Percentiles rank a stretch among this genome's conserved stretches.
These are phyloP conservation scores for Macroramphosus scolopax DNA, from an alignment of 2,797 vertebrate species.

Conservation along the genomic window DNA sequence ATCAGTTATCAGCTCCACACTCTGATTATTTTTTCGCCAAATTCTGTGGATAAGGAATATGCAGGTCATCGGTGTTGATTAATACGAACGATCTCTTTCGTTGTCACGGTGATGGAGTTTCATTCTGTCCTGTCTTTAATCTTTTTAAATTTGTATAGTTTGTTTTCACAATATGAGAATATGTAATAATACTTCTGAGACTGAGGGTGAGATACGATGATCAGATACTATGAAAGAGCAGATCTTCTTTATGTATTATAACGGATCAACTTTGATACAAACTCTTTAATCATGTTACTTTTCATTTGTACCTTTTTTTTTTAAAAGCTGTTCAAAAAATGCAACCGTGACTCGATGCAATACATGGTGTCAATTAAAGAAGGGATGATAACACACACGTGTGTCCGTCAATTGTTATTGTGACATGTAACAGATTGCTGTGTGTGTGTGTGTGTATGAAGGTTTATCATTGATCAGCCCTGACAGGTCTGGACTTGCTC, in stretches of 20 bases:
- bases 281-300: constrained; percentile 59
- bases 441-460: neutral
- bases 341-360: constrained; percentile 77
- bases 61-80: constrained; percentile 57
- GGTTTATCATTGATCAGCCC: too few species aligned
- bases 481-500: too few species aligned
- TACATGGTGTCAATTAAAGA: constrained; percentile 74
- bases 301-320: constrained; percentile 76
- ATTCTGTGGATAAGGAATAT: constrained; percentile 59
- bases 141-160: constrained; percentile 29
- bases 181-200: constrained; percentile 15
- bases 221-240: constrained; percentile 28
- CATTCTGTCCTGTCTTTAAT: constrained; percentile 13
- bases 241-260: constrained; percentile 60
- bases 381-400: constrained; percentile 15
- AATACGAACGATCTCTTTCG: constrained; percentile 20
- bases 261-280: constrained; percentile 52
- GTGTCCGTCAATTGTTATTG: constrained; percentile 16
- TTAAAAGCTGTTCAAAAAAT: constrained; percentile 66
- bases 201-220: constrained; percentile 5
- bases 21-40: constrained; percentile 53
- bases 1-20: too few species aligned
- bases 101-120: constrained; percentile 59
- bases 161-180: constrained; percentile 24
- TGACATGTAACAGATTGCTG: neutral